Evolutionary conservation across 1,140 invertebrate species (phyloP), one percentile per base, ranked within the genome.

Genomic region (Holcopasites calliopsidis): DNA sequence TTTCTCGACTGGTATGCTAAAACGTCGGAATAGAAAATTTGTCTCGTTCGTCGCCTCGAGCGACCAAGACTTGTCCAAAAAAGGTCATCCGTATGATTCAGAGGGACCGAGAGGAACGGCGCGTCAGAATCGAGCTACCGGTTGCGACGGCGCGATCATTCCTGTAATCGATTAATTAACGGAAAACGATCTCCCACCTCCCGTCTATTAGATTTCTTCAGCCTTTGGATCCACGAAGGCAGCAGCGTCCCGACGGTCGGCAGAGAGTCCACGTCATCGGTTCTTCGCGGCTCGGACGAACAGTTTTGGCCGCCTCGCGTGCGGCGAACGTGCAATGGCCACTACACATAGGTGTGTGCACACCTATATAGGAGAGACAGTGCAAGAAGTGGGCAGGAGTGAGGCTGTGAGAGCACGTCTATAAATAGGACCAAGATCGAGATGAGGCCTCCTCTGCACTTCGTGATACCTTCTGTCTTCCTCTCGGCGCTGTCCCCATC

Each of bases 381-480:
- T 80, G 83, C 81, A 78, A 88, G 85, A 88, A 87, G 88, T 86
- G 85, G 85, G 88, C 88, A 88, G 84, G 86, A 91, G 89, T 88
- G 88, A 90, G 86, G 86, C 90, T 91, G 88, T 90, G 90, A 91
- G 90, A 90, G 88, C 90, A 91, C 84, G 88, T 91, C 88, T 91
- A 91, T 90, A 90, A 91, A 90, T 91, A 90, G 90, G 88, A 83
- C 87, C 88, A 82, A 86, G 86, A 89, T 85, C 86, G 87, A 89
- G 89, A 90, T 86, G 89, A 87, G 85, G 80, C 79, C 87, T 88
- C 85, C 87, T 85, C 87, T 85, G 82, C 86, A 83, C 85, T 86
- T 86, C 85, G 81, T 76, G 85, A 85, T 88, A 75, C 86, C 79
- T 83, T 84, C 87, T 78, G 61, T 82, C 83, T 76, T 50, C 76